Evolutionary conservation across 1,140 invertebrate genomes (phyloP), one percentile per base, ranked within the genome.

Genomic region (Cherax destructor): DNA sequence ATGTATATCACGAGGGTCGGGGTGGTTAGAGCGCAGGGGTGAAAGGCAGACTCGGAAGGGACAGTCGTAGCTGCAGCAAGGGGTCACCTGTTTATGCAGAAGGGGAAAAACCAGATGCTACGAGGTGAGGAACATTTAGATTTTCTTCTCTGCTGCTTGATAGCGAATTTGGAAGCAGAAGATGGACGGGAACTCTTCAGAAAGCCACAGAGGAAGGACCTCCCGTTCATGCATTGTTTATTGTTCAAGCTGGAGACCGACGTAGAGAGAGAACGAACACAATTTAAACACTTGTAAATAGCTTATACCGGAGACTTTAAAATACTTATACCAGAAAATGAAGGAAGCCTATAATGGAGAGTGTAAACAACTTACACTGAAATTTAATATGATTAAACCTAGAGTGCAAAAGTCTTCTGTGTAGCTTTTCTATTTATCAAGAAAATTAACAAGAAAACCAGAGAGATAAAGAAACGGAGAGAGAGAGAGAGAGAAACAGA

Each of bases 1-100:
- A 83, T 65, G 81, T 49, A 83, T 83, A 83, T 69, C 59, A 83
- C 81, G 30, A 65, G 47, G 59, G 81, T 30, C n/a, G 7, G 21
- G 69, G 30, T 41, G 65, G 81, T 6, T n/a, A 65, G 56, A 52
- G n/a, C 81, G 81, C 18, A 47, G 69, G 81, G 81, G 52, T 56
- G 24, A 74, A 41, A 74, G 69, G 69, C 9, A 6, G n/a, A 30
- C 69, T 74, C 9, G 69, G n/a, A 41, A 74, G 69, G 69, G 69
- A 6, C 5, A 6, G 65, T 10, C 11, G 69, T 74, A n/a, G 69
- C 7, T 30, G 69, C 11, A 11, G 69, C 11, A n/a, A 30, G 69
- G 30, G 69, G 69, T 74, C 24, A 74, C 69, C 69, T 74, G 69
- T 74, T 74, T 74, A 30, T 74, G 69, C 69, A 30, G 69, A n/a